A percentile compares a stretch with the other conserved stretches of the same genome.
phyloP scores from a whole-genome alignment of 2,888 invertebrate species.

The Cryptophagus acutangulus region DNA sequence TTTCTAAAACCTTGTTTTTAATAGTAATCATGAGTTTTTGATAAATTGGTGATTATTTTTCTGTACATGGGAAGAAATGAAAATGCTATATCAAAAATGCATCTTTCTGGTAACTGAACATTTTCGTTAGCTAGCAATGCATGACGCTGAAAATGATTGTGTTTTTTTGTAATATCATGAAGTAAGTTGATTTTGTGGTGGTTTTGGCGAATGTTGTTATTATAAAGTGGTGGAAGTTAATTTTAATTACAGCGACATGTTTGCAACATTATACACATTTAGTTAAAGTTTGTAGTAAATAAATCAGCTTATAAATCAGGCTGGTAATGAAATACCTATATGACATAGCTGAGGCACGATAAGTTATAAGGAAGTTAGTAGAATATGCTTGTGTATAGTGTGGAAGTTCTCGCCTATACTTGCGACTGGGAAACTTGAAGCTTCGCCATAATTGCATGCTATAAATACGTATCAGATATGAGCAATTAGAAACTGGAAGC shows the following conservation, averaged over 20 bases:
- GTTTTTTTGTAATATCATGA: too few species aligned
- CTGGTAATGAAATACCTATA: constrained; percentile 49
- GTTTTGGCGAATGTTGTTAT: too few species aligned
- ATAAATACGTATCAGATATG: constrained; percentile 49
- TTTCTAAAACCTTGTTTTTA: too few species aligned
- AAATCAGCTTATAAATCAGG: constrained; percentile 45
- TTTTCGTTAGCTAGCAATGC: too few species aligned
- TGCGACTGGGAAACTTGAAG: constrained; percentile 41
- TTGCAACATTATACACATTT: constrained; percentile 31
- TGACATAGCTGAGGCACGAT: constrained; percentile 41
- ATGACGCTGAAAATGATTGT: too few species aligned
- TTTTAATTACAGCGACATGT: constrained; percentile 34
- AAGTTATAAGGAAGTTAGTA: constrained; percentile 39
- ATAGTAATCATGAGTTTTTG: too few species aligned
- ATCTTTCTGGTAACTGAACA: too few species aligned
- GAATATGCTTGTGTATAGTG: constrained; percentile 36
- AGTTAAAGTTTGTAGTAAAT: constrained; percentile 37
- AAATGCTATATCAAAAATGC: too few species aligned
- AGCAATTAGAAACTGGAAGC: constrained; percentile 44
- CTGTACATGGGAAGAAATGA: too few species aligned
- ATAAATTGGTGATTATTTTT: too few species aligned
- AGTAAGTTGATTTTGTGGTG: too few species aligned
- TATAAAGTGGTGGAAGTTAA: constrained; percentile 29
- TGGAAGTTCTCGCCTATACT: constrained; percentile 35
- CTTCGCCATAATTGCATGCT: constrained; percentile 45